Conservation (phyloP, 1,140 invertebrate genomes). For the Drosophila pandora region DNA sequence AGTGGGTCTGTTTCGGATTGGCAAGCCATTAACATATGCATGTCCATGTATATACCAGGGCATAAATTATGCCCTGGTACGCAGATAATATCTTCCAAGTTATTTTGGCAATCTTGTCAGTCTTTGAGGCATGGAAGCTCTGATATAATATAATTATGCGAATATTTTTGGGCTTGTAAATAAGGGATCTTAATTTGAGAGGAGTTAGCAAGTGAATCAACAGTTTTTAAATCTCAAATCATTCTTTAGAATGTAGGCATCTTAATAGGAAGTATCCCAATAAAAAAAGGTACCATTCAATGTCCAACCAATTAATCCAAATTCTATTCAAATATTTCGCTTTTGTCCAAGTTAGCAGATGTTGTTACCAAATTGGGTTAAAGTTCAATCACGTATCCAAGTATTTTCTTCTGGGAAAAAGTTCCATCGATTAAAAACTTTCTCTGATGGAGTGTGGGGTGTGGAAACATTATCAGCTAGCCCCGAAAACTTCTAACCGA, state of each 20-base stretch:
- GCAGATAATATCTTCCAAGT: constrained; percentile 15
- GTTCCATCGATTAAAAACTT: constrained; percentile 78
- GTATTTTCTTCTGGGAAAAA: constrained; percentile 37
- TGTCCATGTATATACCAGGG: constrained; percentile 9
- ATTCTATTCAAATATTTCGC: constrained; percentile 26
- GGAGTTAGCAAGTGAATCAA: neutral
- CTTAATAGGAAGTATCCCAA: too few species aligned
- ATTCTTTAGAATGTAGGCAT: too few species aligned
- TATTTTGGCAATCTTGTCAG: constrained; percentile 6
- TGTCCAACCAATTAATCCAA: constrained; percentile 14
- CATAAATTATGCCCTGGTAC: constrained; percentile 31
- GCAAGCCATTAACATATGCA: constrained; percentile 37
- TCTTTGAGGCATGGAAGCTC: neutral
- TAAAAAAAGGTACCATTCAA: neutral
- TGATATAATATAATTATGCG: neutral
- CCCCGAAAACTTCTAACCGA: constrained; percentile 41
- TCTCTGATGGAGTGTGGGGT: constrained; percentile 5
- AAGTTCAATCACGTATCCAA: constrained; percentile 63
- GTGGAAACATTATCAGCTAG: constrained; percentile 65
- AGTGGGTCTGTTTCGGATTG: constrained; percentile 30
- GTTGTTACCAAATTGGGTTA: constrained; percentile 57
- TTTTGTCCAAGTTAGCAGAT: constrained; percentile 43
- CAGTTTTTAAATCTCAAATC: too few species aligned
- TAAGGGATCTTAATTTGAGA: neutral
- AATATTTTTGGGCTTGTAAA: neutral